These are phyloP conservation scores for Sceloporus undulatus DNA, from an alignment of 2,113 vertebrate species.

Conservation along the genomic window DNA sequence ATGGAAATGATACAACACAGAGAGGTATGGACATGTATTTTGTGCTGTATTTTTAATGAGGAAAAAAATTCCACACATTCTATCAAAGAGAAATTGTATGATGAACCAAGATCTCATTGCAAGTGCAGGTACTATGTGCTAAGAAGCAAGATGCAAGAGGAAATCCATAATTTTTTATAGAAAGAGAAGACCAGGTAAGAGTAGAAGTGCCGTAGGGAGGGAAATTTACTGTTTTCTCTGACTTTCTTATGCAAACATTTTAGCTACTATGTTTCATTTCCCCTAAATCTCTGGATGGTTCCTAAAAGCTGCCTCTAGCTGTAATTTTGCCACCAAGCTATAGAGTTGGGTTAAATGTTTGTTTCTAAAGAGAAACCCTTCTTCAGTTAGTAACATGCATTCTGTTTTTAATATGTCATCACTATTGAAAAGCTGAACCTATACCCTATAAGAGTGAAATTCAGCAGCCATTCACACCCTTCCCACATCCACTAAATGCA, in stretches of 20 bases:
- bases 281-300: background rate
- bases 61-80: background rate
- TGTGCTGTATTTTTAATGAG: background rate
- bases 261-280: background rate
- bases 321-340: background rate
- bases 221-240: background rate
- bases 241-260: background rate
- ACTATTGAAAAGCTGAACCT: conserved; percentile 61
- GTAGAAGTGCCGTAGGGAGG: background rate
- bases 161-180: background rate
- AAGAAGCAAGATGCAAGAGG: background rate
- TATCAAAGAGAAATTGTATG: conserved; percentile 3
- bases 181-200: background rate
- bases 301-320: background rate
- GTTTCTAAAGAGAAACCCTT: background rate
- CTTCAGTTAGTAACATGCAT: background rate
- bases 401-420: conserved; percentile 47
- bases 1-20: conserved; percentile 51
- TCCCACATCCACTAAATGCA: too few relatives aligned
- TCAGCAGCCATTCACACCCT: too few relatives aligned
- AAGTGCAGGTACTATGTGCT: background rate
- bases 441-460: background rate
- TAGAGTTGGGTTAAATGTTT: background rate
- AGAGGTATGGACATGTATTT: conserved; percentile 49
- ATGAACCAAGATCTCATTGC: conserved; percentile 21